These are phyloP conservation scores for Copidosoma aretas DNA, from an alignment of 2,888 invertebrate species.

Conservation along the genomic window DNA sequence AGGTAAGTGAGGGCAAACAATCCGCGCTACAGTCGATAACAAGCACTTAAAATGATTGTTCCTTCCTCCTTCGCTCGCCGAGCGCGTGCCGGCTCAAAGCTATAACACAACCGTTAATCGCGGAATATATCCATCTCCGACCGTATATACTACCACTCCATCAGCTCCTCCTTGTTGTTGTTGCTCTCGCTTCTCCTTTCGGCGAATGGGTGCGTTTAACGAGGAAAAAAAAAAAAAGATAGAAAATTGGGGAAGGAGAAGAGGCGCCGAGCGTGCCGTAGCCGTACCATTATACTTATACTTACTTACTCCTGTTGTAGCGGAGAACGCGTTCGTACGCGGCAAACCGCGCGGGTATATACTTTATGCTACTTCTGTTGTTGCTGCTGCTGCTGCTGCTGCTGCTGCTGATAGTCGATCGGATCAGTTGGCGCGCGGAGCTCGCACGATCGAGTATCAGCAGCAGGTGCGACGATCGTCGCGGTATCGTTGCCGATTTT, in stretches of 20 bases:
- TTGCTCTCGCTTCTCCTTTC: slow-evolving; percentile 6
- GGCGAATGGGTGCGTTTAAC: neutral
- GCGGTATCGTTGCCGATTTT: too few relatives aligned
- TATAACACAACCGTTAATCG: neutral
- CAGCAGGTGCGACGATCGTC: too few relatives aligned
- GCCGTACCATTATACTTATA: too few relatives aligned
- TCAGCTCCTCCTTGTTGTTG: neutral
- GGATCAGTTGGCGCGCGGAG: slow-evolving; percentile 33
- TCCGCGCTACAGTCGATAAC: too few relatives aligned
- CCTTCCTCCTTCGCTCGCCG: too few relatives aligned
- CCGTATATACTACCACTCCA: neutral
- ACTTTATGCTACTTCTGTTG: too few relatives aligned
- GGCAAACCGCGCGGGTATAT: too few relatives aligned
- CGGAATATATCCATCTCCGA: neutral
- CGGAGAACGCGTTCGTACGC: neutral
- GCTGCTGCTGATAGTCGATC: neutral
- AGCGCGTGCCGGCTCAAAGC: neutral
- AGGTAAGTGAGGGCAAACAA: too few relatives aligned
- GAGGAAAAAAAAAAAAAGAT: slow-evolving; percentile 2
- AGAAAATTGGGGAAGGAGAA: neutral
- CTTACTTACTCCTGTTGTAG: neutral
- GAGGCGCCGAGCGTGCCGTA: slow-evolving; percentile 1
- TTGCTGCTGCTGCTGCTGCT: too few relatives aligned
- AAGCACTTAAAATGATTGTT: too few relatives aligned
- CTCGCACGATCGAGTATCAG: slow-evolving; percentile 22